Evolutionary conservation across 1,140 invertebrate species (phyloP).

Genomic region (Hycleus cichorii): DNA sequence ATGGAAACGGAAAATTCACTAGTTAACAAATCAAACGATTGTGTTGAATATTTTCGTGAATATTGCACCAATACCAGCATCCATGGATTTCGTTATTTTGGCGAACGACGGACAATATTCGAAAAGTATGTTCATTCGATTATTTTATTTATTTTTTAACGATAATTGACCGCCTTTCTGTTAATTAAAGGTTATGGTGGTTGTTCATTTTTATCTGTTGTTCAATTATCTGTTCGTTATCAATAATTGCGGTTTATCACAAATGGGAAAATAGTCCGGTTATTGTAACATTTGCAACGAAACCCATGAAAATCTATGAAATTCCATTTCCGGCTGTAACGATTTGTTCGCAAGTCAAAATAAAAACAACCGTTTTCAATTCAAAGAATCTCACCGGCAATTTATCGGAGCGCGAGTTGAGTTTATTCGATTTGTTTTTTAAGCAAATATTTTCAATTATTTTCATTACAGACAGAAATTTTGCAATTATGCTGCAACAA

Average conservation of each 20-base stretch:
- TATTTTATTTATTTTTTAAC: no score
- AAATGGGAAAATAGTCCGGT: conserved; percentile 48
- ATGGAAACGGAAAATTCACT: no score
- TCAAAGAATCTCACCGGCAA: not conserved
- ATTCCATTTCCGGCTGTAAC: conserved; percentile 48
- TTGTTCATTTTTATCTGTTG: conserved; percentile 9
- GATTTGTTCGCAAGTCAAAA: conserved; percentile 43
- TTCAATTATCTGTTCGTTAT: conserved; percentile 2
- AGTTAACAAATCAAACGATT: no score
- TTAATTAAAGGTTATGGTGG: conserved; percentile 21
- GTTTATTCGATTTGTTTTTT: conserved; percentile 37
- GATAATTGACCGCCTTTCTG: no score
- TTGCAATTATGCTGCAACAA: conserved; percentile 43
- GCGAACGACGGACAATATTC: conserved; percentile 32
- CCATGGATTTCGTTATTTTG: conserved; percentile 44
- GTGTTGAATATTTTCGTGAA: conserved; percentile 25
- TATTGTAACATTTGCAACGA: conserved; percentile 47
- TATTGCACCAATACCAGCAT: conserved; percentile 41
- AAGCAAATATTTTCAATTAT: conserved; percentile 54
- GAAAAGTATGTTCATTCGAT: conserved; percentile 16
- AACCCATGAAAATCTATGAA: conserved; percentile 44
- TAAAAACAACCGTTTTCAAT: not conserved
- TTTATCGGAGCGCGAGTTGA: conserved; percentile 24
- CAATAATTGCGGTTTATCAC: conserved; percentile 37
- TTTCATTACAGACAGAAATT: conserved; percentile 49